Conservation (phyloP, 2,113 vertebrate genomes). For the Pionites leucogaster region DNA sequence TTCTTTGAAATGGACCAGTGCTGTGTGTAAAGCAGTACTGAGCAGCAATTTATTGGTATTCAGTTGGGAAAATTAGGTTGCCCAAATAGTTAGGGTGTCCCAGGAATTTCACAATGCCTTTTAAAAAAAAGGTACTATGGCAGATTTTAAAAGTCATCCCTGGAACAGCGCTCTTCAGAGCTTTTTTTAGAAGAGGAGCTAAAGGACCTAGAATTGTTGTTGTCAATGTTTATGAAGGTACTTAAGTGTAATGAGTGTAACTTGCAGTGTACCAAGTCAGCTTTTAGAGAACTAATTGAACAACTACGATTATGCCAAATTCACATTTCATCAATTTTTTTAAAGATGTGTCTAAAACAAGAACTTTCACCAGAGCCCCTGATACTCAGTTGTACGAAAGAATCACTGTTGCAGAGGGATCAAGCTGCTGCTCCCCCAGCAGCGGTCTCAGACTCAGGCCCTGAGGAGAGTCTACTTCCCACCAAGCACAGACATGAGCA, state of each 20-base stretch:
- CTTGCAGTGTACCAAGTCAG: neutral
- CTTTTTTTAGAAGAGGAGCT: neutral
- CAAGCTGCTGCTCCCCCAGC: neutral
- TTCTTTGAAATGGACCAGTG: neutral
- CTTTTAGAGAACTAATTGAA: neutral
- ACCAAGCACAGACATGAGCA: neutral
- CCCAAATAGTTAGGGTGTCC: neutral
- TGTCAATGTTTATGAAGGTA: neutral
- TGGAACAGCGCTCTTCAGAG: neutral
- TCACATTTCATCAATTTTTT: neutral
- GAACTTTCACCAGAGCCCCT: neutral
- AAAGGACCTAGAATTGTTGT: neutral
- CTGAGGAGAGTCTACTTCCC: neutral
- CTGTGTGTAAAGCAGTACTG: neutral
- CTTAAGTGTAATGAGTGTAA: neutral
- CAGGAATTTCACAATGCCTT: neutral
- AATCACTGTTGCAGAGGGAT: neutral
- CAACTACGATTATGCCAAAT: neutral
- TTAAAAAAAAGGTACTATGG: neutral
- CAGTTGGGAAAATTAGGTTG: neutral
- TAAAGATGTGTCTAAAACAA: neutral
- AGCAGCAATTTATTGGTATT: neutral
- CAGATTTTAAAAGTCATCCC: neutral
- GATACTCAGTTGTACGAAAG: neutral
- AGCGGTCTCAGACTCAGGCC: neutral